Percentiles rank a stretch among this genome's conserved stretches.
Evolutionary conservation across 2,797 vertebrate species (phyloP).

Genomic region (Erethizon dorsatum): DNA sequence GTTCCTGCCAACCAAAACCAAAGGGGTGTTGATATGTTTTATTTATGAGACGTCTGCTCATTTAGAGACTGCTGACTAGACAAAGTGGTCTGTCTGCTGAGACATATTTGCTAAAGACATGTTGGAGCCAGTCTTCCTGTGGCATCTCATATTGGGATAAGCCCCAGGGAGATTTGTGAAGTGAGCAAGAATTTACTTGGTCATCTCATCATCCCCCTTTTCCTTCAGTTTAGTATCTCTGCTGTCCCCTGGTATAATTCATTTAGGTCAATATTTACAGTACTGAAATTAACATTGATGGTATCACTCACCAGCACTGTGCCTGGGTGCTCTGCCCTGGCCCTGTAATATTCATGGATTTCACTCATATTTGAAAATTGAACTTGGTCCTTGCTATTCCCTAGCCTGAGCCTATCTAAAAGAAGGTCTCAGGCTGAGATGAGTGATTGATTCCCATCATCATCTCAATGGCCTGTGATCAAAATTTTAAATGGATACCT

Average conservation of each 20-base stretch:
- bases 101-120: slow-evolving; percentile 2
- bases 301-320: slow-evolving; percentile 27
- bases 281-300: slow-evolving; percentile 50
- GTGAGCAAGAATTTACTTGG: slow-evolving; percentile 15
- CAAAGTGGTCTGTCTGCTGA: slow-evolving; percentile 3
- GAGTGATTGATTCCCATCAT: slow-evolving; percentile 17
- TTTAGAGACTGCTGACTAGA: not conserved
- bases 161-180: slow-evolving; percentile 1
- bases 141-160: not conserved
- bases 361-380: slow-evolving; percentile 40
- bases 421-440: slow-evolving; percentile 37
- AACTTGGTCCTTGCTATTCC: slow-evolving; percentile 1
- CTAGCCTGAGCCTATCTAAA: slow-evolving; percentile 34
- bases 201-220: not conserved
- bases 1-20: slow-evolving; percentile 47
- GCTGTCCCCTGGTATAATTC: not conserved
- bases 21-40: not conserved
- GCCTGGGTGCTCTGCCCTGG: not conserved
- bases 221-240: slow-evolving; percentile 3
- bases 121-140: not conserved
- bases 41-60: slow-evolving; percentile 37
- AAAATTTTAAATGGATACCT: slow-evolving; percentile 57
- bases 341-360: slow-evolving; percentile 36
- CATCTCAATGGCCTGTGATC: not conserved
- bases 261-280: not conserved